Evolutionary conservation across 2,113 vertebrate species (phyloP).

Genomic region (Chlorodrepanis virens): DNA sequence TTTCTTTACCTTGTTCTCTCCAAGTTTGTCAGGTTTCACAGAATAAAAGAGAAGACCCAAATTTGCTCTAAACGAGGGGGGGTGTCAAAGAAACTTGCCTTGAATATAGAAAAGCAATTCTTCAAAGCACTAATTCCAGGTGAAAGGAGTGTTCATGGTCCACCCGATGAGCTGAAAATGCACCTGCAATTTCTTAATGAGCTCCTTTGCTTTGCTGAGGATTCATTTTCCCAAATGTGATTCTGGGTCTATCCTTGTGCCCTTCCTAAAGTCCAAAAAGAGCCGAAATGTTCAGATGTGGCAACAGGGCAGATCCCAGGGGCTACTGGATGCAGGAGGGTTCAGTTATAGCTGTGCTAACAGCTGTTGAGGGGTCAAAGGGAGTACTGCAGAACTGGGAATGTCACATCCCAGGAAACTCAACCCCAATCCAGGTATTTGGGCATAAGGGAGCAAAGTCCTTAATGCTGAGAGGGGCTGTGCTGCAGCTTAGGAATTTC

Average conservation of each 20-base stretch:
- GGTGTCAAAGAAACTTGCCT: neutral
- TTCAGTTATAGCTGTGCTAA: neutral
- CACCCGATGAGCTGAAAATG: neutral
- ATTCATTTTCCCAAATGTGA: neutral
- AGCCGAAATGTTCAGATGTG: neutral
- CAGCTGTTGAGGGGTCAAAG: neutral
- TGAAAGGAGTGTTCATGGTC: neutral
- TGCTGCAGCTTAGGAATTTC: neutral
- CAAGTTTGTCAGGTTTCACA: neutral
- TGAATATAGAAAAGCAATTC: neutral
- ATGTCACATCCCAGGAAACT: neutral
- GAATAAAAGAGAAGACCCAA: neutral
- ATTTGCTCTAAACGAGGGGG: neutral
- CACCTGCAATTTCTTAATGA: neutral
- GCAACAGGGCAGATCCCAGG: neutral
- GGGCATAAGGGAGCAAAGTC: rapidly evolving
- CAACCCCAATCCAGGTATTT: neutral
- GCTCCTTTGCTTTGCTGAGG: neutral
- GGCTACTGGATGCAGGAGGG: neutral
- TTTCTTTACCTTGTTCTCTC: neutral
- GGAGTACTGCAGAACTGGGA: neutral
- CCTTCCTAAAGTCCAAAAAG: neutral
- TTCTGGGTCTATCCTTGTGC: neutral
- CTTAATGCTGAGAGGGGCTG: neutral
- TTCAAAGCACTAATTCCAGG: neutral